Percentiles rank a stretch among this genome's conserved stretches.
These are phyloP conservation scores for Garrulus glandarius DNA, from an alignment of 2,797 vertebrate genomes.

Conservation along the genomic window DNA sequence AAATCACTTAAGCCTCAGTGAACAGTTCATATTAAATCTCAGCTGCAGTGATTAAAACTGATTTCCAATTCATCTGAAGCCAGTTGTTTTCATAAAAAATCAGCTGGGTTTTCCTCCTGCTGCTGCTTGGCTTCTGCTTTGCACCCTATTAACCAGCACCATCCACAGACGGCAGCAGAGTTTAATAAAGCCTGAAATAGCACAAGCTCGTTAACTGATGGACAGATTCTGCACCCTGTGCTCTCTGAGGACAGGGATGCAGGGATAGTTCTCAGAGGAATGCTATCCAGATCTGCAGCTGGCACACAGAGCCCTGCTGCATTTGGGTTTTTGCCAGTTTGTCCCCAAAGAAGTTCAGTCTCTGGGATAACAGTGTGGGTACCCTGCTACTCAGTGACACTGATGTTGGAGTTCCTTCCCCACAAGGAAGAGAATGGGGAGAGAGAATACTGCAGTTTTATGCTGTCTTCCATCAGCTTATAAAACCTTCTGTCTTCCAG, in stretches of 20 bases:
- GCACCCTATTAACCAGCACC: neutral
- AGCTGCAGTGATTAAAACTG: constrained; percentile 44
- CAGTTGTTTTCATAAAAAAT: constrained; percentile 38
- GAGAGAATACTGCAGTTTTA: neutral
- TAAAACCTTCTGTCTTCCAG: neutral
- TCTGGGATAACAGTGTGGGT: accelerated
- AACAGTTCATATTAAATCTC: neutral
- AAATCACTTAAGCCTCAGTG: constrained; percentile 46
- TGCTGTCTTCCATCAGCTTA: neutral
- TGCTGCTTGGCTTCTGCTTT: neutral
- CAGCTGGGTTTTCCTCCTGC: constrained; percentile 26
- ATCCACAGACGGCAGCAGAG: neutral
- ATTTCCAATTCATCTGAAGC: constrained; percentile 41
- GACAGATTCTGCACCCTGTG: neutral
- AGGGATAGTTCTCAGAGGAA: neutral
- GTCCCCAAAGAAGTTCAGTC: neutral
- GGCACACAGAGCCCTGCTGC: neutral
- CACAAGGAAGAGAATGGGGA: accelerated
- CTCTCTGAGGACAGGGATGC: neutral
- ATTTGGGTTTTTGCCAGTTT: neutral
- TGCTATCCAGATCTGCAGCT: neutral
- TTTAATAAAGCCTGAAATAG: constrained; percentile 1
- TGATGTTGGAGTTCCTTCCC: neutral
- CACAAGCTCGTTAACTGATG: neutral
- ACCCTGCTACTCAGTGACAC: neutral